Evolutionary conservation across 2,113 vertebrate genomes (phyloP).

Genomic region (Maccullochella peelii): DNA sequence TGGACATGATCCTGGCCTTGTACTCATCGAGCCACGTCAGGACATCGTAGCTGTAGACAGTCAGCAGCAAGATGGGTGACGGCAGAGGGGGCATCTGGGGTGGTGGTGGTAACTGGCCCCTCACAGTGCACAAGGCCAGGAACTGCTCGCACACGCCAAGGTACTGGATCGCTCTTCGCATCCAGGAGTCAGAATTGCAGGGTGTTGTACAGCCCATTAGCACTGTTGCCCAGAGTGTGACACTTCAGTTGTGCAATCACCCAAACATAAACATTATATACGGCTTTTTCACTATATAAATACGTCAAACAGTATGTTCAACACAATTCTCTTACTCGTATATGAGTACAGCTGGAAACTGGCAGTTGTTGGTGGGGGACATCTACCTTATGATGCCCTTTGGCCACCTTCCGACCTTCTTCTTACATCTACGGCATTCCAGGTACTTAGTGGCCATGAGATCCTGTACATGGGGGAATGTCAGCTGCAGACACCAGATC

Average conservation of each 20-base stretch:
- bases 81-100: not conserved
- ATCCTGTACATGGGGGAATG: too few relatives aligned
- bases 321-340: not conserved
- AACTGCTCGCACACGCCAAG: too few relatives aligned
- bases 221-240: too few relatives aligned
- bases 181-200: too few relatives aligned
- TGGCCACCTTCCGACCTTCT: not conserved
- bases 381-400: not conserved
- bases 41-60: not conserved
- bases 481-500: too few relatives aligned
- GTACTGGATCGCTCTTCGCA: not conserved
- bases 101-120: too few relatives aligned
- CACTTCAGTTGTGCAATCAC: not conserved
- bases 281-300: too few relatives aligned
- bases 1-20: too few relatives aligned
- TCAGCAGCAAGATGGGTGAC: not conserved
- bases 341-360: not conserved
- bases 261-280: too few relatives aligned
- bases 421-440: not conserved
- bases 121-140: too few relatives aligned
- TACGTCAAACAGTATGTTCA: too few relatives aligned
- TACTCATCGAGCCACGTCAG: not conserved
- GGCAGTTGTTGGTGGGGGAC: not conserved
- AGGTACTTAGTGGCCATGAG: conserved; percentile 5
- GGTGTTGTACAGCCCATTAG: too few relatives aligned